Conservation (phyloP, 2,888 invertebrate species). For the Noctua pronuba region DNA sequence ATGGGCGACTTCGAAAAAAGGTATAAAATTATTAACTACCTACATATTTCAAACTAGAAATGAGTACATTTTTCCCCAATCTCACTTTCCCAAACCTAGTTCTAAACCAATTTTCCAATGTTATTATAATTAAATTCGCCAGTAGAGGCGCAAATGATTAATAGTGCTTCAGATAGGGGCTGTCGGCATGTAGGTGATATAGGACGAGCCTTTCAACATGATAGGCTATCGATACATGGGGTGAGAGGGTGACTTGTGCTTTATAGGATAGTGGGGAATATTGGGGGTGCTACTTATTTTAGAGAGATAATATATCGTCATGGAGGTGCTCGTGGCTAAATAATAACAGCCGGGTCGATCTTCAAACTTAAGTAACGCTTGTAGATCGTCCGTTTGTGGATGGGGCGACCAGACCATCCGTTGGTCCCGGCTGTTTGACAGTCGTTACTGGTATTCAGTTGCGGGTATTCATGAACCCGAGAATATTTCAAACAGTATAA, state of each 20-base stretch:
- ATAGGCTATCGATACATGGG: constrained; percentile 41
- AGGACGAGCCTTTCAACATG: constrained; percentile 41
- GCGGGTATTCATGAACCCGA: too few species aligned
- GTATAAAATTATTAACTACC: too few species aligned
- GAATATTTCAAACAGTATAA: too few species aligned
- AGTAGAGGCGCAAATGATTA: constrained; percentile 54
- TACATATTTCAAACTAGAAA: too few species aligned
- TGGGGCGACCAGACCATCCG: neutral
- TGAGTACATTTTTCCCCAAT: neutral
- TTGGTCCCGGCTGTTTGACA: neutral
- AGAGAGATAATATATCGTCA: neutral
- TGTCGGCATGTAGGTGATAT: constrained; percentile 29
- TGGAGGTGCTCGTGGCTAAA: neutral
- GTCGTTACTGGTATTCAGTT: neutral
- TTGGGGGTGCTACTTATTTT: neutral
- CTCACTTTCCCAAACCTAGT: neutral
- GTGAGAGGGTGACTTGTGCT: constrained; percentile 32
- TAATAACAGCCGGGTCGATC: neutral
- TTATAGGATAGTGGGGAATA: constrained; percentile 2
- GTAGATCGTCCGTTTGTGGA: neutral
- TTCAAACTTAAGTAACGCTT: neutral
- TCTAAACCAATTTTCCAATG: constrained; percentile 26
- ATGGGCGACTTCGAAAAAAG: too few species aligned
- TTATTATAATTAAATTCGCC: constrained; percentile 50
- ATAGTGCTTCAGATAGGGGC: constrained; percentile 37